Evolutionary conservation across 2,888 invertebrate species (phyloP), one percentile per base, ranked within the genome.

Genomic region (Aspidiotus rigidus): DNA sequence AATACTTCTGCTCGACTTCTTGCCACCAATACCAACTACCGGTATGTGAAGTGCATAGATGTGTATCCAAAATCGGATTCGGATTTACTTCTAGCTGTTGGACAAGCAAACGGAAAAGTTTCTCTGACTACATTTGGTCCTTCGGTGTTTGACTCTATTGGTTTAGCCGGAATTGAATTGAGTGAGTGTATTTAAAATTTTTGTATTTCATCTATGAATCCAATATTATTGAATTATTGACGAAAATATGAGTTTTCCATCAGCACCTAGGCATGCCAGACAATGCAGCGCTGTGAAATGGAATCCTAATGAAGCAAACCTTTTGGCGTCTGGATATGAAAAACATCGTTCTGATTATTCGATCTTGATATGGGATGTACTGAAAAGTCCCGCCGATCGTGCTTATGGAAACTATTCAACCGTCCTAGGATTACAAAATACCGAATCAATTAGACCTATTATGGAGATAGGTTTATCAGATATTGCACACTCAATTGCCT

Each of bases 271-370:
- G 67, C 90, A 92, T 77, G 84, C 88, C 11, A 81, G 96, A 9
- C 87, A 89, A 73, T 95, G 95, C 77, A 90, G 92, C 74, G 85
- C 88, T 0, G 83, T 97, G 13, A 84, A 89, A 42, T 96, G 95
- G 94, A 93, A 90, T 78, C 88, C 87, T 42, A 79, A 83, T 11
- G 93, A 95, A 74, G 83, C 84, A 28, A 88, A 91, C 77, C 81
- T 93, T 74, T 79, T 96, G 71, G 92, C 90, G 0, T 89, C 88
- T 69, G 95, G 92, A 0, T 82, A 95, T 75, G 96, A 96, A 75
- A 92, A 91, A 77, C 88, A 92, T 77, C 84, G 93, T 72, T 88
- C 89, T 53, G 96, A 96, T 78, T 87, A 88, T 77, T 92, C 91
- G 71, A 85, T 96, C 55, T 81, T 92, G 8, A 82, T 96, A 61